Conservation (phyloP, 2,113 vertebrate species). For the Takifugu bimaculatus region DNA sequence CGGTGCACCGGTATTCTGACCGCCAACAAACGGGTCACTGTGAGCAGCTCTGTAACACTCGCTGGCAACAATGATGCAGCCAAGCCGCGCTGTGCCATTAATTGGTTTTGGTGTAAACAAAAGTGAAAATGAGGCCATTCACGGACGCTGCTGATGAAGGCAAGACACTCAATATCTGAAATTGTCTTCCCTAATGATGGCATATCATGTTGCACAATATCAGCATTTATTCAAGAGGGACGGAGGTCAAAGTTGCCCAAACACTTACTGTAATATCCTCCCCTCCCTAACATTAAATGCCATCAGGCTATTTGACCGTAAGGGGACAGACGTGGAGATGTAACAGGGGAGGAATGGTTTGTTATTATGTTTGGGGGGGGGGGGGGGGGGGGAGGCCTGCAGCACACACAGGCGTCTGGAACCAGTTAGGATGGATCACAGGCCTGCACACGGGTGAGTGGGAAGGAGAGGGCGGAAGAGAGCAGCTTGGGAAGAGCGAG, state of each 20-base stretch:
- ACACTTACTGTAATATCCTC: background rate
- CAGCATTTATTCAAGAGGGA: constrained; percentile 8
- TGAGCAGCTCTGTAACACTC: constrained; percentile 47
- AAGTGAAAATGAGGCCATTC: constrained; percentile 56
- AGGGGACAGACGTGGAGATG: constrained; percentile 16
- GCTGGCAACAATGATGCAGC: constrained; percentile 49
- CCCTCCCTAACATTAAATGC: constrained; percentile 3
- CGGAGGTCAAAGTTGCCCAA: constrained; percentile 35
- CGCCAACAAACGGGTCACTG: constrained; percentile 61
- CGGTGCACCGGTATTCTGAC: constrained; percentile 45
- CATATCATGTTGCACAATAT: constrained; percentile 18
- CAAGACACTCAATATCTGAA: constrained; percentile 9
- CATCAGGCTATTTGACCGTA: constrained; percentile 22
- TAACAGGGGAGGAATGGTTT: constrained; percentile 31
- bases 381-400: constrained; percentile 46
- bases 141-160: constrained; percentile 19
- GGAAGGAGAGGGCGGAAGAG: constrained; percentile 74
- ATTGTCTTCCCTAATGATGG: constrained; percentile 19
- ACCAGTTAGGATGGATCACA: constrained; percentile 75
- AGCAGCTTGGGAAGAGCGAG: constrained; percentile 60
- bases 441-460: constrained; percentile 66
- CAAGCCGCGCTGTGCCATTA: constrained; percentile 47
- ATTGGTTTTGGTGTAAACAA: constrained; percentile 59
- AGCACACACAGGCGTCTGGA: constrained; percentile 70
- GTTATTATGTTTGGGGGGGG: constrained; percentile 58